phyloP scores from a whole-genome alignment of 2,113 vertebrate genomes.

The Athene cunicularia region DNA sequence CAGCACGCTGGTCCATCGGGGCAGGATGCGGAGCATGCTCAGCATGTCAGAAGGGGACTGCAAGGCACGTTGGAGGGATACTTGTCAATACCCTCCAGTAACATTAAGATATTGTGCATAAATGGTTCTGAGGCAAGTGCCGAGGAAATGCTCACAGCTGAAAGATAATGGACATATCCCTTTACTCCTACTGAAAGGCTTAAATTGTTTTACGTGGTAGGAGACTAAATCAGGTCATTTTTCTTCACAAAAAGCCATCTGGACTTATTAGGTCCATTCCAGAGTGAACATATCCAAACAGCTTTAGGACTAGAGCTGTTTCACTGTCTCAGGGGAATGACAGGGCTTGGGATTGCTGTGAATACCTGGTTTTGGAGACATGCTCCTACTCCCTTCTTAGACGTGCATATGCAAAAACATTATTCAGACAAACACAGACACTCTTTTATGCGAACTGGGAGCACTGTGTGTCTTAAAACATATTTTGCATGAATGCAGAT shows the following conservation, averaged over 20 bases:
- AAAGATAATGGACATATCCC: not conserved
- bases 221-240: not conserved
- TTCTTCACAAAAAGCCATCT: not conserved
- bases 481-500: not conserved
- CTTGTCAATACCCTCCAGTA: fast-evolving
- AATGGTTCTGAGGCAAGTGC: not conserved
- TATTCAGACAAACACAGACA: not conserved
- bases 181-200: not conserved
- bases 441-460: not conserved
- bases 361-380: not conserved
- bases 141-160: not conserved
- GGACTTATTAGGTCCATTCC: not conserved
- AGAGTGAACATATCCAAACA: not conserved
- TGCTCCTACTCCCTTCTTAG: not conserved
- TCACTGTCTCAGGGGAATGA: fast-evolving
- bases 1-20: fast-evolving
- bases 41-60: not conserved
- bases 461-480: not conserved
- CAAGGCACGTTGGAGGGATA: fast-evolving
- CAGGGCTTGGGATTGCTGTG: not conserved
- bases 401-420: not conserved
- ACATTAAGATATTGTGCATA: not conserved
- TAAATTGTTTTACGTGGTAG: not conserved
- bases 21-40: too few relatives aligned
- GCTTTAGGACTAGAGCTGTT: not conserved